Conservation (phyloP, 2,797 vertebrate species). For the Brachymystax lenok region DNA sequence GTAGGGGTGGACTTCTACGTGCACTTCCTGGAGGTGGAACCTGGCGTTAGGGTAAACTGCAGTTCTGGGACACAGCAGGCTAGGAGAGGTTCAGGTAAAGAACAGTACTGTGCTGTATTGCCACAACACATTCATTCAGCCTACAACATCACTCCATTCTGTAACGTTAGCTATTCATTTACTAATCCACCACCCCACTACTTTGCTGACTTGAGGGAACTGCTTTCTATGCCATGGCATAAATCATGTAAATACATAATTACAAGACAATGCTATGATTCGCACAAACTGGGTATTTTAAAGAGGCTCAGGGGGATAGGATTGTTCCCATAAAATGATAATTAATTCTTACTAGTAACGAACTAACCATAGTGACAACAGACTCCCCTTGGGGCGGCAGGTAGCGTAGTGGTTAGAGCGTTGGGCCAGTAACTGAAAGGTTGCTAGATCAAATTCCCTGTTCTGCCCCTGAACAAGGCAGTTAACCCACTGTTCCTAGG, state of each 20-base stretch:
- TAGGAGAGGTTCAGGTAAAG: constrained; percentile 87
- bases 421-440: too few relatives aligned
- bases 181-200: neutral
- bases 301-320: too few relatives aligned
- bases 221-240: neutral
- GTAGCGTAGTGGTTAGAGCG: too few relatives aligned
- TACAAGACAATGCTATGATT: neutral
- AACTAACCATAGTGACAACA: too few relatives aligned
- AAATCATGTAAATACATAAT: neutral
- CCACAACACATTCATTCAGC: neutral
- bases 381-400: too few relatives aligned
- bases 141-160: neutral
- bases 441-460: too few relatives aligned
- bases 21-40: constrained; percentile 84
- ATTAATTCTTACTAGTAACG: too few relatives aligned
- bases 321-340: too few relatives aligned
- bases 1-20: constrained; percentile 87
- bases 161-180: neutral
- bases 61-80: constrained; percentile 90
- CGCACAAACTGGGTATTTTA: too few relatives aligned
- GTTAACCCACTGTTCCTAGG: too few relatives aligned
- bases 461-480: too few relatives aligned
- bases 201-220: neutral
- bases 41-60: constrained; percentile 81
- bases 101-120: neutral